phyloP scores from a whole-genome alignment of 2,113 vertebrate genomes.

The Odobenus rosmarus region DNA sequence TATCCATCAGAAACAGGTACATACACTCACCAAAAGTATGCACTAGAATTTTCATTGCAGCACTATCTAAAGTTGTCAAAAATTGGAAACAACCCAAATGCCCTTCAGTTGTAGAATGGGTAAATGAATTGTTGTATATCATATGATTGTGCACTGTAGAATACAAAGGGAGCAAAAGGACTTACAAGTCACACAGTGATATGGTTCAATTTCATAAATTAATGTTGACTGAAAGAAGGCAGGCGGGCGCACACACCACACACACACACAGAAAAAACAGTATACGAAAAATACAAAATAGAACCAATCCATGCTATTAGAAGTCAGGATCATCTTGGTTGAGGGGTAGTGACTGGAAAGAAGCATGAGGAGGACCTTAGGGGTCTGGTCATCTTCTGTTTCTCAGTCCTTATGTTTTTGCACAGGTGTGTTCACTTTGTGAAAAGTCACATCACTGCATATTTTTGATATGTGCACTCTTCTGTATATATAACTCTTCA shows the following conservation, averaged over 20 bases:
- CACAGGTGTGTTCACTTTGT: neutral
- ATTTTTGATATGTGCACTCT: neutral
- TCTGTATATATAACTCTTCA: neutral
- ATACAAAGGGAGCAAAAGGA: neutral
- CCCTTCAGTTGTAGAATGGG: neutral
- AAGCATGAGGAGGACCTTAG: neutral
- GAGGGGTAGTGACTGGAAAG: neutral
- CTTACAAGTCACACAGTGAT: fast-evolving
- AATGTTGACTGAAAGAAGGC: neutral
- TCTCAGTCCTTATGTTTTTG: neutral
- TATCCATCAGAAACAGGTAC: neutral
- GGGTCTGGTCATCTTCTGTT: neutral
- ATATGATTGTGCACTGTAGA: neutral
- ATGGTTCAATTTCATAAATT: neutral
- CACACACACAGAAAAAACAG: no score
- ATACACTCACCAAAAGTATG: neutral
- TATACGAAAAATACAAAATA: neutral
- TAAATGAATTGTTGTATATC: neutral
- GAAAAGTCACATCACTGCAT: neutral
- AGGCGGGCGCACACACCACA: neutral
- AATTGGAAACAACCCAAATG: neutral
- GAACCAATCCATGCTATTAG: neutral
- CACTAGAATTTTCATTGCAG: neutral
- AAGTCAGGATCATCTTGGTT: neutral
- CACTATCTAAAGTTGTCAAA: neutral